Evolutionary conservation across 2,797 vertebrate species (phyloP).

Genomic region (Clarias fuscus): DNA sequence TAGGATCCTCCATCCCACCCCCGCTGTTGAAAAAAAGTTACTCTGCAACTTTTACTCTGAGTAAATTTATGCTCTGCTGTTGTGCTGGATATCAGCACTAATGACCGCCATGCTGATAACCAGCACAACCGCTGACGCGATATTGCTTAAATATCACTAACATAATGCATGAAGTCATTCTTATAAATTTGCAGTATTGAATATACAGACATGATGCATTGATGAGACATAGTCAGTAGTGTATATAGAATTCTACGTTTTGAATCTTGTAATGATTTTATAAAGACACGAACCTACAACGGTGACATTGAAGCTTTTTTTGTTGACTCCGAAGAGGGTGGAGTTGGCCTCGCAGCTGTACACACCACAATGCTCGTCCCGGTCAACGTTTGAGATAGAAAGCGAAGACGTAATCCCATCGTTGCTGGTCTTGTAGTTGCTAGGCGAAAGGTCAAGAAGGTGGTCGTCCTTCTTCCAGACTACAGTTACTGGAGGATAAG

Average conservation of each 20-base stretch:
- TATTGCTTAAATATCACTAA: not conserved
- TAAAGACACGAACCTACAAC: conserved; percentile 77
- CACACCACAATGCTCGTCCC: conserved; percentile 71
- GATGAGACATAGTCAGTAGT: not conserved
- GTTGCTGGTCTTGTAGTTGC: conserved; percentile 65
- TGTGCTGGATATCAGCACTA: too few relatives aligned
- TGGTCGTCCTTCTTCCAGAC: conserved; percentile 75
- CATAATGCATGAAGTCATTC: not conserved
- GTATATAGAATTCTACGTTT: not conserved
- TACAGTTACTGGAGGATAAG: conserved; percentile 81
- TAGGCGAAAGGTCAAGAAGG: conserved; percentile 65
- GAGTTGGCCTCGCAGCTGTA: conserved; percentile 77
- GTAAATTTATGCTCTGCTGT: too few relatives aligned
- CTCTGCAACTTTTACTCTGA: too few relatives aligned
- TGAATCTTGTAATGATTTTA: not conserved
- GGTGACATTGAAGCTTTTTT: conserved; percentile 72
- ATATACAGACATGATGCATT: not conserved
- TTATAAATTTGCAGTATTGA: not conserved
- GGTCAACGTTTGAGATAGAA: conserved; percentile 58
- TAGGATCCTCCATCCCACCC: too few relatives aligned
- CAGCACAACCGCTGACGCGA: too few relatives aligned
- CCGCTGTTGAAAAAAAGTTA: too few relatives aligned
- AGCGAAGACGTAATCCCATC: conserved; percentile 71
- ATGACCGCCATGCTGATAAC: too few relatives aligned
- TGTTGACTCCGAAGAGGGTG: conserved; percentile 29